Evolutionary conservation across 2,888 invertebrate genomes (phyloP), one percentile per base, ranked within the genome.

Genomic region (Agriopis leucophaearia): DNA sequence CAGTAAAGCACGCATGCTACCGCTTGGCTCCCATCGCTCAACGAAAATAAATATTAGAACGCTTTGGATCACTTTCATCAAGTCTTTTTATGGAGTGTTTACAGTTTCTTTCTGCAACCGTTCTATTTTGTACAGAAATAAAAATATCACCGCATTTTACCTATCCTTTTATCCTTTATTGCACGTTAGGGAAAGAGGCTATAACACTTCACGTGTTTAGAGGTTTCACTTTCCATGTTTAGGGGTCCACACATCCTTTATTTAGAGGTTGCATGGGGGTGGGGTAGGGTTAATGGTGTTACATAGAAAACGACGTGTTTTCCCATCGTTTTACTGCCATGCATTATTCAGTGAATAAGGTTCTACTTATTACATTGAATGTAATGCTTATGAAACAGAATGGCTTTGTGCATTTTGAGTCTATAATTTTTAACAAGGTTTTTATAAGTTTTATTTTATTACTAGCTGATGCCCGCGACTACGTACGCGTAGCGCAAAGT

Each of bases 161-260:
- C 48, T 56, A 50, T 50, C 57, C 59, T 50, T 50, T 57, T 65
- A 48, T 65, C 60, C 59, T 35, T 48, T 44, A 63, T 67, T 57
- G 47, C 59, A 56, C 56, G 67, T 63, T 59, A 67, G 40, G 66
- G 61, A 60, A 59, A 60, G 55, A 55, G 48, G 45, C 68, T 27
- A 64, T 68, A 68, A 68, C 68, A 68, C 68, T 68, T 68, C 50
- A 68, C 59, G 45, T 64, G 61, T 60, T 67, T 59, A 63, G 42
- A 63, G 57, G 67, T 63, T 59, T 59, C 59, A 59, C 59, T 59
- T 50, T 40, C 59, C 59, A 50, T 59, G 59, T 59, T 50, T 50
- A 59, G 58, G 36, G 48, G 40, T 42, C 47, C 58, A 48, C 58
- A 47, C 59, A 59, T 59, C 59, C 59, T 42, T 50, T 59, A 59